Percentiles rank a stretch among this genome's conserved stretches.
phyloP scores from a whole-genome alignment of 2,888 invertebrate genomes.

The Sipha maydis region DNA sequence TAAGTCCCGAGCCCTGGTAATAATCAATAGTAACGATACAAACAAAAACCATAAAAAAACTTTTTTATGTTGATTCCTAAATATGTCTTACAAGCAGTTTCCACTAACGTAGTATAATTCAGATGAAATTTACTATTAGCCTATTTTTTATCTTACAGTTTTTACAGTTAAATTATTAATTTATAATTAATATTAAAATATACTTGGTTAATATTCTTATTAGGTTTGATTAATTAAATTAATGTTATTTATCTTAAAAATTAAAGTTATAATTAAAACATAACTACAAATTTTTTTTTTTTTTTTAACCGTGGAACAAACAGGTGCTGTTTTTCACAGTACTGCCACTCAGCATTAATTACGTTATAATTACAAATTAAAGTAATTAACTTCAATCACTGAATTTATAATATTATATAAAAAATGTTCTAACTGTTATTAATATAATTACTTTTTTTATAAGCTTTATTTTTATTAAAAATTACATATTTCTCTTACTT shows the following conservation, averaged over 20 bases:
- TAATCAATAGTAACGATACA: too few relatives aligned
- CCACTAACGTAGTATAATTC: too few relatives aligned
- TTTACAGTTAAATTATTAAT: conserved; percentile 13
- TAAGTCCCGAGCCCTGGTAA: too few relatives aligned
- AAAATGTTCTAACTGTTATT: neutral
- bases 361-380: conserved; percentile 20
- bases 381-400: neutral
- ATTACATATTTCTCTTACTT: neutral
- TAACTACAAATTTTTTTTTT: too few relatives aligned
- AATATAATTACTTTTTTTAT: neutral
- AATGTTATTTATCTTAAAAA: neutral
- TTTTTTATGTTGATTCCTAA: too few relatives aligned
- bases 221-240: neutral
- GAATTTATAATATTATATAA: neutral
- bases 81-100: too few relatives aligned
- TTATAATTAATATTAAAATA: neutral
- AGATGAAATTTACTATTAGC: too few relatives aligned
- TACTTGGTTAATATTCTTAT: neutral
- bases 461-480: neutral
- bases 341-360: too few relatives aligned
- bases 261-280: too few relatives aligned
- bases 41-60: too few relatives aligned
- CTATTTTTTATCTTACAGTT: neutral
- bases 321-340: too few relatives aligned
- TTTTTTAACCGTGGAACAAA: too few relatives aligned